Percentiles rank a stretch among this genome's conserved stretches.
Conservation (phyloP, 2,113 vertebrate genomes). For the Dasyornis broadbenti region DNA sequence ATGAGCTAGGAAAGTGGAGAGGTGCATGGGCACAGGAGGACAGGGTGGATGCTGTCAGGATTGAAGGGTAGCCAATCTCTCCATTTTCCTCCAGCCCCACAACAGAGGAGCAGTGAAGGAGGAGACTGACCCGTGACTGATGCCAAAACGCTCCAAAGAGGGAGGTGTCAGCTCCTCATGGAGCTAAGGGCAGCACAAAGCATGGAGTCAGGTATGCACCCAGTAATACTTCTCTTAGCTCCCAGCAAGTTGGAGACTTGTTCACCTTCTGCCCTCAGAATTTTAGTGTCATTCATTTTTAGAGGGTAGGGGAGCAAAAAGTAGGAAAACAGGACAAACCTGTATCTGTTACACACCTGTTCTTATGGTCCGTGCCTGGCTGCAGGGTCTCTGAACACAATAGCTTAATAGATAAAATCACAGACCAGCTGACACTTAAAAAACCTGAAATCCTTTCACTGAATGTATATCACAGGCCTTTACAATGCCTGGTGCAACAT, state of each 20-base stretch:
- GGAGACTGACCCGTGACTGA: not conserved
- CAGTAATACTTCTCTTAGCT: not conserved
- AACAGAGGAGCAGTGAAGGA: not conserved
- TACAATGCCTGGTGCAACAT: not conserved
- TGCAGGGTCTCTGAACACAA: not conserved
- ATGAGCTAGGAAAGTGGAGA: not conserved
- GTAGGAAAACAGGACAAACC: constrained; percentile 54
- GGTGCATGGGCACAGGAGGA: not conserved
- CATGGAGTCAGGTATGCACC: not conserved
- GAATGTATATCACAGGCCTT: not conserved
- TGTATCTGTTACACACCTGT: not conserved
- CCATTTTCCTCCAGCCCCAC: not conserved
- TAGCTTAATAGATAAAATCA: constrained; percentile 6
- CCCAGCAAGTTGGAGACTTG: not conserved
- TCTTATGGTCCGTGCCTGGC: not conserved
- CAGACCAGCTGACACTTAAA: not conserved
- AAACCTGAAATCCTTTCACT: not conserved
- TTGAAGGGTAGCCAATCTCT: not conserved
- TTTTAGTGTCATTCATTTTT: not conserved
- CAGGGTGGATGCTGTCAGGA: not conserved
- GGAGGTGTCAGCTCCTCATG: not conserved
- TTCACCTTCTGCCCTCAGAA: not conserved
- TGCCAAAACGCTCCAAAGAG: not conserved
- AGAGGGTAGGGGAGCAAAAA: not conserved
- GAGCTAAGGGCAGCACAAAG: not conserved